Conservation (phyloP, 1,140 invertebrate genomes). For the Acyrthosiphon pisum region DNA sequence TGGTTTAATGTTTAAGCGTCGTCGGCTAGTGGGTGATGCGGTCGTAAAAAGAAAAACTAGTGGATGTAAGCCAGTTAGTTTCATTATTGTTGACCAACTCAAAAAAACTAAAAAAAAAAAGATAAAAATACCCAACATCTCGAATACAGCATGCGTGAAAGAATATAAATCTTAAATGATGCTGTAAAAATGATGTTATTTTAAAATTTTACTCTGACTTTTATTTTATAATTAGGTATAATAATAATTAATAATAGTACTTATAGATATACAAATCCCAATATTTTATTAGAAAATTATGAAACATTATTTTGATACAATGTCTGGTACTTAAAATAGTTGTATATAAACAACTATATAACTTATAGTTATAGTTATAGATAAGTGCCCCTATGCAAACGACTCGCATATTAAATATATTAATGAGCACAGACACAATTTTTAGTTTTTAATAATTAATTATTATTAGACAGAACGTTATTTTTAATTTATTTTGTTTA, state of each 20-base stretch:
- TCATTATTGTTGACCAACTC: background rate
- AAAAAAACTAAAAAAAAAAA: conserved; percentile 3
- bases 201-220: background rate
- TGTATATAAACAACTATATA: background rate
- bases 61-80: background rate
- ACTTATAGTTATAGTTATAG: background rate
- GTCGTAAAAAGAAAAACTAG: background rate
- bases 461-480: background rate
- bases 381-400: background rate
- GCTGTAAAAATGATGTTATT: background rate
- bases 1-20: background rate
- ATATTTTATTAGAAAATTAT: background rate
- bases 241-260: background rate
- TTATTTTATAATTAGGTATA: background rate
- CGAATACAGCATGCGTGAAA: background rate
- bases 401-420: too few species aligned
- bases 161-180: background rate
- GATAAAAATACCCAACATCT: conserved; percentile 11
- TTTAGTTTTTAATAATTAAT: background rate
- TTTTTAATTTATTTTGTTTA: background rate
- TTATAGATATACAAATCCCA: background rate
- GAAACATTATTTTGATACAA: background rate
- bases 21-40: background rate
- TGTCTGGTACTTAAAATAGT: background rate
- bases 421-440: too few species aligned